These are phyloP conservation scores for Esox niger DNA, from an alignment of 2,113 vertebrate genomes.

Conservation along the genomic window DNA sequence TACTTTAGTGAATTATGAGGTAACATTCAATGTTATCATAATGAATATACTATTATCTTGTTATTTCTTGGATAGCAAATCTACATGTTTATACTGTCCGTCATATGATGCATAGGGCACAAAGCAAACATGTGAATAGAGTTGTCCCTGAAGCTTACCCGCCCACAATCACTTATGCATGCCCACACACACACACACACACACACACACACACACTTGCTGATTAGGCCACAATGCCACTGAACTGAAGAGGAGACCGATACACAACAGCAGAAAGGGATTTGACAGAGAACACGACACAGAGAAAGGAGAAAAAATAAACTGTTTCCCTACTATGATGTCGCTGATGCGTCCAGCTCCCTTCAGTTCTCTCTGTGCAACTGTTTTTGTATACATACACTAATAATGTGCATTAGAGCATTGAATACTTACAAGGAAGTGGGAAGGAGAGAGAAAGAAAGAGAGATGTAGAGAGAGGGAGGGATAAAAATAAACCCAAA, in stretches of 20 bases:
- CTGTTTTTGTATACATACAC: constrained; percentile 56
- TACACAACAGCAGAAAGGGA: constrained; percentile 21
- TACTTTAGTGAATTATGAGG: constrained; percentile 1
- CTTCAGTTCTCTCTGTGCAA: constrained; percentile 30
- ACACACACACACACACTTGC: neutral
- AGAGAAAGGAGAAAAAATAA: constrained; percentile 23
- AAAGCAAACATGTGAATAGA: constrained; percentile 5
- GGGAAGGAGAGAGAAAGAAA: constrained; percentile 17
- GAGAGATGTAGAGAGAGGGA: constrained; percentile 31
- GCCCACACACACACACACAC: constrained; percentile 3
- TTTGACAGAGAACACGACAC: constrained; percentile 22
- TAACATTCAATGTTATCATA: too few relatives aligned
- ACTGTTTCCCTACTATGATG: constrained; percentile 44
- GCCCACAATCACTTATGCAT: constrained; percentile 19
- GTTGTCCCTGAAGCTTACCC: constrained; percentile 6
- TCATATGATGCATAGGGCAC: neutral
- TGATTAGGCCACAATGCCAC: constrained; percentile 19
- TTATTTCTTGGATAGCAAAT: neutral
- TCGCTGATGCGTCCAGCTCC: constrained; percentile 38
- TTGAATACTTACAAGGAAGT: constrained; percentile 56
- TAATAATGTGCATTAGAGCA: constrained; percentile 57
- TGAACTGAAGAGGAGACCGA: constrained; percentile 29
- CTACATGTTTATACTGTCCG: neutral
- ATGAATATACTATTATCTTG: neutral
- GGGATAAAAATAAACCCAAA: constrained; percentile 73